Evolutionary conservation across 2,888 invertebrate species (phyloP), one percentile per base, ranked within the genome.

Genomic region (Ophion ellenae): DNA sequence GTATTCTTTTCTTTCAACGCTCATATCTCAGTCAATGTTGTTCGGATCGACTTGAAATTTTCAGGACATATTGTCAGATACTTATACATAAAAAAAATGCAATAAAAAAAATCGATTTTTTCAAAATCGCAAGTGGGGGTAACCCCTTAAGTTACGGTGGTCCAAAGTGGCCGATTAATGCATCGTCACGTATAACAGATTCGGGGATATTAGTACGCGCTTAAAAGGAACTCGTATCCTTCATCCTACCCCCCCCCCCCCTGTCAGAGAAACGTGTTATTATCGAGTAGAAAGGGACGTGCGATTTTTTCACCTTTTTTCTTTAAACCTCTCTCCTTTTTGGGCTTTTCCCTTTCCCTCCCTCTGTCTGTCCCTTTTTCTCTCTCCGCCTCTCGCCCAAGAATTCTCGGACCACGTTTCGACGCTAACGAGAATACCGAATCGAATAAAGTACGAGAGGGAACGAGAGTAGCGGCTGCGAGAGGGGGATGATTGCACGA

Each of bases 131-230:
- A n/a, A n/a, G n/a, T n/a, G n/a, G n/a, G n/a, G n/a, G n/a, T n/a
- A n/a, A n/a, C n/a, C n/a, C n/a, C n/a, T 32, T 40, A 53, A 70
- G 78, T 70, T 70, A 70, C 70, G 57, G 63, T 32, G 63, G 32
- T 79, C 28, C 71, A 20, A 75, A 80, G 40, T 76, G 59, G 70
- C 69, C 71, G 84, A 84, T 84, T 80, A 24, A 84, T 84, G 84
- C 84, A 32, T 66, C 66, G 84, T 80, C 84, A 84, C 84, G 84
- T 84, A 53, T 63, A 11, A 70, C 45, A 59, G 70, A 70, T 76
- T 71, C 75, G 75, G 17, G 70, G 47, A 61, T 79, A 59, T 61
- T 17, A 64, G 57, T 11, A 40, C 57, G 64, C 57, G 80, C 70
- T 40, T 71, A 76, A 76, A 74, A 10, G 9, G 20, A n/a, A 45